Evolutionary conservation across 2,797 vertebrate species (phyloP).

Genomic region (Neosilurus mollespiculum): DNA sequence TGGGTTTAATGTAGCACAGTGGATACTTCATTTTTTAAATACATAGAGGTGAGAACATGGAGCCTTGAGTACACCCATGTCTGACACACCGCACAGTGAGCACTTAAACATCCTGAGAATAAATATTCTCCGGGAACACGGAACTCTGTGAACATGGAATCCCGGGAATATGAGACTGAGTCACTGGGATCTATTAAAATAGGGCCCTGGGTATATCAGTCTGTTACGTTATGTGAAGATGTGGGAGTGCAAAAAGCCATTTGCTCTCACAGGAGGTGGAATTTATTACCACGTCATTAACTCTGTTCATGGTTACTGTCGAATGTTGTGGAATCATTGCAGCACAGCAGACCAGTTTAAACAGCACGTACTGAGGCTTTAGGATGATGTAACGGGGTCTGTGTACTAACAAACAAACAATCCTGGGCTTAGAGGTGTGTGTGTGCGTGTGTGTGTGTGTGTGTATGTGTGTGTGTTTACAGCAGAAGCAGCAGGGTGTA

Average conservation of each 20-base stretch:
- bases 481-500: conserved; percentile 28
- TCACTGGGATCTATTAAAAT: not conserved
- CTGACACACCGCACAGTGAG: too few relatives aligned
- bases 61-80: too few relatives aligned
- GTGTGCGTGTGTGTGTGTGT: conserved; percentile 13
- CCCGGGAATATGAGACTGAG: not conserved
- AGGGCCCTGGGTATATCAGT: not conserved
- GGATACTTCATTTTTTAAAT: not conserved
- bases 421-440: not conserved
- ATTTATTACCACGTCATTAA: not conserved
- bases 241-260: not conserved
- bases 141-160: not conserved
- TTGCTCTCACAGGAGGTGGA: not conserved
- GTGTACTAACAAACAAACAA: conserved; percentile 7
- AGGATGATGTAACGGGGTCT: conserved; percentile 4
- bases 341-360: not conserved
- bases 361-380: not conserved
- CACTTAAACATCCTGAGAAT: not conserved
- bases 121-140: not conserved
- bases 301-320: too few relatives aligned
- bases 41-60: too few relatives aligned
- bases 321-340: not conserved
- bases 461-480: conserved; percentile 22
- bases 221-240: not conserved
- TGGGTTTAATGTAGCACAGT: not conserved